Conservation (phyloP, 2,797 vertebrate species). For the Eulemur mongoz region DNA sequence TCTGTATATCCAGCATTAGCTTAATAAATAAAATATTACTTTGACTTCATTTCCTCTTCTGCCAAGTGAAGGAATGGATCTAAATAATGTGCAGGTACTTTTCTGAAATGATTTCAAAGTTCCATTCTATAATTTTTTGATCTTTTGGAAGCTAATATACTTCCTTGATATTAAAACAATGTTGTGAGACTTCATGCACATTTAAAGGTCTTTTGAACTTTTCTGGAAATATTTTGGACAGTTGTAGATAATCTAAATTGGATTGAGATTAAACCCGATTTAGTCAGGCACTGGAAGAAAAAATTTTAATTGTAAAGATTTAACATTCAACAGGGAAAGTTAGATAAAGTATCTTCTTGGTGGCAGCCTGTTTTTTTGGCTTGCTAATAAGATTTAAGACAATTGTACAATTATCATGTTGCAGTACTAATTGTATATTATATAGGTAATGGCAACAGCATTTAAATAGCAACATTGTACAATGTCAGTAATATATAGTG, state of each 20-base stretch:
- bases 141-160: neutral
- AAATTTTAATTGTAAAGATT: neutral
- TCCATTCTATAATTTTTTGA: neutral
- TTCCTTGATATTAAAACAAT: neutral
- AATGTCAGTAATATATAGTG: neutral
- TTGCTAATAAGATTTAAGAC: neutral
- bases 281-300: neutral
- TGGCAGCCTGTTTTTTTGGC: neutral
- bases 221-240: slow-evolving; percentile 19
- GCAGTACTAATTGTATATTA: neutral
- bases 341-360: neutral
- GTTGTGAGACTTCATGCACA: neutral
- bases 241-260: neutral
- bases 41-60: slow-evolving; percentile 34
- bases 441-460: neutral
- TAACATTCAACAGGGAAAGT: neutral
- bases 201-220: slow-evolving; percentile 20
- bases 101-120: slow-evolving; percentile 12
- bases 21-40: slow-evolving; percentile 26
- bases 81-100: neutral
- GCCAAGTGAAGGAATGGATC: neutral
- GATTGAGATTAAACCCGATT: neutral
- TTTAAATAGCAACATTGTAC: neutral
- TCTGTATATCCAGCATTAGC: neutral
- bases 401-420: neutral